These are phyloP conservation scores for Sparidentex hasta DNA, from an alignment of 2,797 vertebrate species.

Conservation along the genomic window DNA sequence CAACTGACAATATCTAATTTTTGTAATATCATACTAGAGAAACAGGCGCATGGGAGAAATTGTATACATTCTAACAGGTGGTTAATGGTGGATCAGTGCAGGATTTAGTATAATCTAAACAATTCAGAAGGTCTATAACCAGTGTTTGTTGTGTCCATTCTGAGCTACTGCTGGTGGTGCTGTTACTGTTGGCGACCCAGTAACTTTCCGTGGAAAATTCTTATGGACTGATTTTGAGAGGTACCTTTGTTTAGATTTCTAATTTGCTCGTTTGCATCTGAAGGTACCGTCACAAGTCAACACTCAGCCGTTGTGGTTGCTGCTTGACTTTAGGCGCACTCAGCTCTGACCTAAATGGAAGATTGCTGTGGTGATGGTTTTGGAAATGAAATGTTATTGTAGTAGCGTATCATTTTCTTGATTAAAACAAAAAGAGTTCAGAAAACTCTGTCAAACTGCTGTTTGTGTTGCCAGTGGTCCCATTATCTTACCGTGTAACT, in stretches of 20 bases:
- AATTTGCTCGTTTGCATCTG: not conserved
- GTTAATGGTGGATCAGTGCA: no score
- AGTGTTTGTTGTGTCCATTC: no score
- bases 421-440: not conserved
- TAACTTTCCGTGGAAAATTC: not conserved
- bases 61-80: no score
- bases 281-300: constrained; percentile 3
- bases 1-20: no score
- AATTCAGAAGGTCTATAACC: no score
- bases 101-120: no score
- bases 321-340: constrained; percentile 5
- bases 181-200: no score
- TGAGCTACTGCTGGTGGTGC: no score
- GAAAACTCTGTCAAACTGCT: not conserved
- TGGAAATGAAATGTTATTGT: not conserved
- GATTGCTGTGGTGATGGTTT: not conserved
- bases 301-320: not conserved
- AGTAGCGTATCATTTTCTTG: constrained; percentile 5
- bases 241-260: not conserved
- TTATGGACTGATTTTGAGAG: constrained; percentile 7
- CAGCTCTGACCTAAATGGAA: constrained; percentile 1
- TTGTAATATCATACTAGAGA: no score
- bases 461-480: not conserved
- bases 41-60: no score
- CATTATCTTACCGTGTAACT: not conserved